Conservation (phyloP, 1,140 invertebrate species). For the Drosophila insularis region DNA sequence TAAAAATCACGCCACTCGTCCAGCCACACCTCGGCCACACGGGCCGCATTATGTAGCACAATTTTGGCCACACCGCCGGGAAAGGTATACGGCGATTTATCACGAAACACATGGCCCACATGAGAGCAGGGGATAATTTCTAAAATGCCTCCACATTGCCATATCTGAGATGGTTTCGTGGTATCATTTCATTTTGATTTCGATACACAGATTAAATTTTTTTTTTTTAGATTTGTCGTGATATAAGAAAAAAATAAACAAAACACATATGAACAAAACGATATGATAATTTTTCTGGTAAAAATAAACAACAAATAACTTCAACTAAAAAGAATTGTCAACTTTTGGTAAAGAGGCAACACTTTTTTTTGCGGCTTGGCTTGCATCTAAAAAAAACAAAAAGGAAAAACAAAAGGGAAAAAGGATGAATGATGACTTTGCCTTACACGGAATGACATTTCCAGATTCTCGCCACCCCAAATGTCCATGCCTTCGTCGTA, state of each 20-base stretch:
- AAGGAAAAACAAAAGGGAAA: constrained; percentile 34
- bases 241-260: constrained; percentile 1
- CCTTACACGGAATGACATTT: constrained; percentile 99
- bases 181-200: constrained; percentile 49
- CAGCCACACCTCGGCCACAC: constrained; percentile 99
- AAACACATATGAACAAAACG: neutral
- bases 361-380: constrained; percentile 66
- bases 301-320: constrained; percentile 21
- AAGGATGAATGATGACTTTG: constrained; percentile 27
- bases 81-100: constrained; percentile 99
- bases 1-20: constrained; percentile 99
- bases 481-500: constrained; percentile 99
- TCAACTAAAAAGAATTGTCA: constrained; percentile 25
- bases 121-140: constrained; percentile 98
- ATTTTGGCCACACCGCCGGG: constrained; percentile 98
- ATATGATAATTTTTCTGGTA: constrained; percentile 18
- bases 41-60: constrained; percentile 97
- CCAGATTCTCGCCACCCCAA: constrained; percentile 99
- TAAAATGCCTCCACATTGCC: constrained; percentile 98
- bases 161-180: constrained; percentile 88
- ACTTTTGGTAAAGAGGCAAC: constrained; percentile 33
- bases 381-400: constrained; percentile 55
- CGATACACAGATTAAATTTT: constrained; percentile 23
- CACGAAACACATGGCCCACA: constrained; percentile 99
- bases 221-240: constrained; percentile 47